These are phyloP conservation scores for Stegana nigrithorax DNA, from an alignment of 2,888 invertebrate genomes.

Conservation along the genomic window DNA sequence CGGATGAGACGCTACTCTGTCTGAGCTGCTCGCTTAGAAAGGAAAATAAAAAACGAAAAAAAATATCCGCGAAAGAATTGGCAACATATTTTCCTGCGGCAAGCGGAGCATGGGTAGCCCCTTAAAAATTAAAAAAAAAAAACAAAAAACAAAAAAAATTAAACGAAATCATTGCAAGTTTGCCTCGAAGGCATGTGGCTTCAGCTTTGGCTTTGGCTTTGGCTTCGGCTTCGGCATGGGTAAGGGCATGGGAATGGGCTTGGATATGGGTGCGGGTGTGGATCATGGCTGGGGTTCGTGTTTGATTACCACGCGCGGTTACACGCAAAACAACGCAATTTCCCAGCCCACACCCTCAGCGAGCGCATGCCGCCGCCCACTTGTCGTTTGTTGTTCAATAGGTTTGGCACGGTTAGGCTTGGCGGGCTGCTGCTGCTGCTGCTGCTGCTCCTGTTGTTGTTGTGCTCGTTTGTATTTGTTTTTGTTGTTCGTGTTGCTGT, in stretches of 20 bases:
- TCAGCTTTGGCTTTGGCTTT: neutral
- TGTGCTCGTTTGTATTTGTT: neutral
- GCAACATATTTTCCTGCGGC: conserved; percentile 66
- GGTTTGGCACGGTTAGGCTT: too few relatives aligned
- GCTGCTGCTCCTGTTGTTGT: neutral
- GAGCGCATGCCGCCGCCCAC: conserved; percentile 7
- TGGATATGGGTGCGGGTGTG: neutral
- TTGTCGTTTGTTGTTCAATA: neutral
- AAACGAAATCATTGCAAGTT: conserved; percentile 6
- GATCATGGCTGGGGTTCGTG: conserved; percentile 34
- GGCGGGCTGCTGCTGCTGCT: neutral
- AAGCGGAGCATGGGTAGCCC: conserved; percentile 14
- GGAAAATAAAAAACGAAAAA: conserved; percentile 18
- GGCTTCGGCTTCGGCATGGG: neutral
- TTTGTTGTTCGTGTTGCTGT: neutral
- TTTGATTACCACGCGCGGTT: conserved; percentile 67
- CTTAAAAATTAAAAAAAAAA: neutral
- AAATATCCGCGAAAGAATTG: conserved; percentile 55
- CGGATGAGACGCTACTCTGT: too few relatives aligned
- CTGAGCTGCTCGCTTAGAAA: conserved; percentile 2
- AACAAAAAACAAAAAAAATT: conserved; percentile 1
- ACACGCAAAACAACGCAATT: conserved; percentile 66
- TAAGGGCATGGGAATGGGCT: too few relatives aligned
- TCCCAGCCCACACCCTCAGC: conserved; percentile 56
- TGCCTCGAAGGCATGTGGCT: conserved; percentile 6